Percentiles rank a stretch among this genome's conserved stretches.
Evolutionary conservation across 2,113 vertebrate genomes (phyloP).

Genomic region (Sterrhoptilus dennistouni): DNA sequence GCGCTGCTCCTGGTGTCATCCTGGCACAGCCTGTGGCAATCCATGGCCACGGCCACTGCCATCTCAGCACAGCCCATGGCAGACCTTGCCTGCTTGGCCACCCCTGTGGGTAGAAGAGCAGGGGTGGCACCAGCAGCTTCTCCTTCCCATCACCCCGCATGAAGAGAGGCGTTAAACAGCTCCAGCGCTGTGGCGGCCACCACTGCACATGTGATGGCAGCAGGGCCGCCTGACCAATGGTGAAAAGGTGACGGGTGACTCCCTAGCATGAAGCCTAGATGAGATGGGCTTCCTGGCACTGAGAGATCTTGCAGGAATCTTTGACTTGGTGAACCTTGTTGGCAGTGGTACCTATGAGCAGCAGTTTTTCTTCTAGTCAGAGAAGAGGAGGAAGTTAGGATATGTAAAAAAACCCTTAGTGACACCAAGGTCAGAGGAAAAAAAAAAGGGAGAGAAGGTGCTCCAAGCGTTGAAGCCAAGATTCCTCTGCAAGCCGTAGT

Average conservation of each 20-base stretch:
- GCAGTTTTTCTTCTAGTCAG: background rate
- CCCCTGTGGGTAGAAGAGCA: background rate
- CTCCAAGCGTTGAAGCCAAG: background rate
- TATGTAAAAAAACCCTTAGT: background rate
- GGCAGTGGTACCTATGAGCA: background rate
- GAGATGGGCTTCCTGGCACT: too few species aligned
- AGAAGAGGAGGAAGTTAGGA: background rate
- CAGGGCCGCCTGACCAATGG: fast-evolving
- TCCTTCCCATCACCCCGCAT: fast-evolving
- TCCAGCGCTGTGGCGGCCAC: fast-evolving
- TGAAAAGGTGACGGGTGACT: background rate
- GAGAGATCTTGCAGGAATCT: background rate
- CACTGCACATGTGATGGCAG: fast-evolving
- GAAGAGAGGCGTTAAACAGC: too few species aligned
- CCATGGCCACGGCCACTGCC: fast-evolving
- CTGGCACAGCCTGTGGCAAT: fast-evolving
- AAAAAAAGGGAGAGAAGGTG: background rate
- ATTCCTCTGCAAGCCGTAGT: background rate
- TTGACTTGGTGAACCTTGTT: background rate
- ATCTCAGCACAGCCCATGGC: fast-evolving
- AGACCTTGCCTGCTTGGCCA: background rate
- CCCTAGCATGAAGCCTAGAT: fast-evolving
- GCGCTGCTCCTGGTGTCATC: fast-evolving
- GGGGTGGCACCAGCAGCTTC: fast-evolving
- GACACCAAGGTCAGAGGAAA: background rate